A percentile compares a stretch with the other conserved stretches of the same genome.
phyloP scores from a whole-genome alignment of 2,113 vertebrate species.

The Benitochromis conjunctus region DNA sequence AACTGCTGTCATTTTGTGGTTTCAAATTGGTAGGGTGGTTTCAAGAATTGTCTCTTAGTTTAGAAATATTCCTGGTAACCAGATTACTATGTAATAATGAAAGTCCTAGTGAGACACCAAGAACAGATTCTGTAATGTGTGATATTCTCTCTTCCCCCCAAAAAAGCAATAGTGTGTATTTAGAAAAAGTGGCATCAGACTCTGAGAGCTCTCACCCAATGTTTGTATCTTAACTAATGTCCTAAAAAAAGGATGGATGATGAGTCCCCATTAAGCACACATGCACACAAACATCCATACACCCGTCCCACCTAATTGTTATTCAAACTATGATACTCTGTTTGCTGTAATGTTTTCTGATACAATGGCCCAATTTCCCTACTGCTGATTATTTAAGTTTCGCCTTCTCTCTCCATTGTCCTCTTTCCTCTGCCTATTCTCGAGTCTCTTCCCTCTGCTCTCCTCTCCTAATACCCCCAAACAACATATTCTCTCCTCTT shows the following conservation, averaged over 20 bases:
- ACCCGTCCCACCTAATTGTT: not conserved
- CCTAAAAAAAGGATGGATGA: not conserved
- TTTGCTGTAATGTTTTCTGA: slow-evolving; percentile 3
- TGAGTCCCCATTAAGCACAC: not conserved
- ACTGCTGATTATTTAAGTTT: slow-evolving; percentile 2
- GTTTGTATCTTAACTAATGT: not conserved
- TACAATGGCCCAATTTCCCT: not conserved
- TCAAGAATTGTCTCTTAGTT: not conserved
- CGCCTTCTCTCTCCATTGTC: not conserved
- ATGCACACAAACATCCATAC: accelerated
- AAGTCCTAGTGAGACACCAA: not conserved
- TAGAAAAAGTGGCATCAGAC: not conserved
- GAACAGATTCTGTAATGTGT: not conserved
- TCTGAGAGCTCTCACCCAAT: not conserved
- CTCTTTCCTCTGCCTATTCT: not conserved
- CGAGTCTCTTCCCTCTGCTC: not conserved
- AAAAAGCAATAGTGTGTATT: not conserved
- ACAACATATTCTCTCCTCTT: slow-evolving; percentile 27
- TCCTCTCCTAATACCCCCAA: slow-evolving; percentile 3
- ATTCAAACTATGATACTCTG: not conserved
- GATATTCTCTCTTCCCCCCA: not conserved
- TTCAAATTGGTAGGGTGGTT: not conserved
- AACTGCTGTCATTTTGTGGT: not conserved
- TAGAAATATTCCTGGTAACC: not conserved
- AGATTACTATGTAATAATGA: not conserved